Evolutionary conservation across 2,113 vertebrate genomes (phyloP).

Genomic region (Centropus bengalensis): DNA sequence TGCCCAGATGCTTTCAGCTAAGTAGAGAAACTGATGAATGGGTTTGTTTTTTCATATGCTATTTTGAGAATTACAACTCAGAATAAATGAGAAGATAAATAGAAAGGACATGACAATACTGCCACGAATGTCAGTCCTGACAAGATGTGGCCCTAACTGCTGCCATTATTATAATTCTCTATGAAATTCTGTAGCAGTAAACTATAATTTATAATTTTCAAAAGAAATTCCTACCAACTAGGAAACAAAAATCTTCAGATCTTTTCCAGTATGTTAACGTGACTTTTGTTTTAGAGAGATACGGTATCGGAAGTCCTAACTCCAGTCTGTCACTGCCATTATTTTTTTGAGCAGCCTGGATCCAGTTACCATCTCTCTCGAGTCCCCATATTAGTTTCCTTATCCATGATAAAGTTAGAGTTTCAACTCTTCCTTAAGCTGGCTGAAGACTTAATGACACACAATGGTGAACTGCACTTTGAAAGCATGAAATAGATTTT

Average conservation of each 20-base stretch:
- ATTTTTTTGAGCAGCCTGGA: not conserved
- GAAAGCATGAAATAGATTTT: not conserved
- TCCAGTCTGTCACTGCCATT: not conserved
- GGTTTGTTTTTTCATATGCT: not conserved
- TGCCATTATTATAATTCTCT: not conserved
- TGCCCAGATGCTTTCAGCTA: not conserved
- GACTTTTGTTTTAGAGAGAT: not conserved
- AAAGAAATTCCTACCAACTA: not conserved
- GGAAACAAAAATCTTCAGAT: not conserved
- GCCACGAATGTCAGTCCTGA: not conserved
- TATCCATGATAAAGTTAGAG: not conserved
- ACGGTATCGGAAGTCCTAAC: not conserved
- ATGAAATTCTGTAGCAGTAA: not conserved
- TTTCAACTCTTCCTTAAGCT: not conserved
- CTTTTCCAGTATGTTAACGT: not conserved
- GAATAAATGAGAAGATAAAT: slow-evolving; percentile 3
- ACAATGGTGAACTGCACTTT: not conserved
- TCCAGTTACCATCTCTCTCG: not conserved
- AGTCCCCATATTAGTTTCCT: not conserved
- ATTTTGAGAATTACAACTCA: not conserved
- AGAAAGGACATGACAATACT: accelerated
- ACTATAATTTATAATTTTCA: not conserved
- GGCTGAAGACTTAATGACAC: not conserved
- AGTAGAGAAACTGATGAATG: not conserved
- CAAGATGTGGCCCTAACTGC: not conserved